A percentile compares a stretch with the other conserved stretches of the same genome.
Evolutionary conservation across 2,888 invertebrate genomes (phyloP).

Genomic region (Temnothorax ravouxi): DNA sequence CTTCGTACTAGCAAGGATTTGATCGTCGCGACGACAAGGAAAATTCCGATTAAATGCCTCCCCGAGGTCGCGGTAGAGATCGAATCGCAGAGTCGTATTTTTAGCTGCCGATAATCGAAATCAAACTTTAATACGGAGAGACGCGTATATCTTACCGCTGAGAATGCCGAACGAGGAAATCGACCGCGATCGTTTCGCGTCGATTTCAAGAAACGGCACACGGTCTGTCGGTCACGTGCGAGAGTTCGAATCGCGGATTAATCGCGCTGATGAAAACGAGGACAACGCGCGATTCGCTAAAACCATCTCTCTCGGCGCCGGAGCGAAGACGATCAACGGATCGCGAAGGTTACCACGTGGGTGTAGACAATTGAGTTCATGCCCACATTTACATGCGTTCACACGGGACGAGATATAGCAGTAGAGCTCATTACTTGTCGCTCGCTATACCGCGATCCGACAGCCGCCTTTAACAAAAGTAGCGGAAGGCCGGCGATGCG

Average conservation of each 20-base stretch:
- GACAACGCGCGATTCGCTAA: conserved; percentile 62
- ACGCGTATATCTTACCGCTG: not conserved
- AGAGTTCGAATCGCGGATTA: conserved; percentile 56
- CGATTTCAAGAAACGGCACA: conserved; percentile 7
- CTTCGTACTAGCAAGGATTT: not conserved
- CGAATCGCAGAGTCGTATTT: conserved; percentile 12
- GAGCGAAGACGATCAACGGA: conserved; percentile 63
- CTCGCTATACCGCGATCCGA: conserved; percentile 17
- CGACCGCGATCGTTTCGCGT: not conserved
- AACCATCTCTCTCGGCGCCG: conserved; percentile 47
- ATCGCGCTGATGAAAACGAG: conserved; percentile 70
- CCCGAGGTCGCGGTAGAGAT: not conserved
- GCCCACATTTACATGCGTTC: conserved; percentile 60
- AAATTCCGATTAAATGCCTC: not conserved
- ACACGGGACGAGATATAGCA: conserved; percentile 43
- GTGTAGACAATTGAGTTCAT: conserved; percentile 67
- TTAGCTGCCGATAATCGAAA: conserved; percentile 28
- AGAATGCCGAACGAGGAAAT: not conserved
- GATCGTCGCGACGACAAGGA: not conserved
- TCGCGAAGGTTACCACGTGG: conserved; percentile 60
- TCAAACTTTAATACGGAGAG: conserved; percentile 19
- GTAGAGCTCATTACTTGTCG: conserved; percentile 44
- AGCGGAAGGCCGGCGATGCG: not conserved
- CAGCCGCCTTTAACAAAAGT: not conserved
- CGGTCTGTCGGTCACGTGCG: conserved; percentile 20